These are phyloP conservation scores for Tetramorium simillimum DNA, from an alignment of 1,140 invertebrate genomes.

Conservation along the genomic window DNA sequence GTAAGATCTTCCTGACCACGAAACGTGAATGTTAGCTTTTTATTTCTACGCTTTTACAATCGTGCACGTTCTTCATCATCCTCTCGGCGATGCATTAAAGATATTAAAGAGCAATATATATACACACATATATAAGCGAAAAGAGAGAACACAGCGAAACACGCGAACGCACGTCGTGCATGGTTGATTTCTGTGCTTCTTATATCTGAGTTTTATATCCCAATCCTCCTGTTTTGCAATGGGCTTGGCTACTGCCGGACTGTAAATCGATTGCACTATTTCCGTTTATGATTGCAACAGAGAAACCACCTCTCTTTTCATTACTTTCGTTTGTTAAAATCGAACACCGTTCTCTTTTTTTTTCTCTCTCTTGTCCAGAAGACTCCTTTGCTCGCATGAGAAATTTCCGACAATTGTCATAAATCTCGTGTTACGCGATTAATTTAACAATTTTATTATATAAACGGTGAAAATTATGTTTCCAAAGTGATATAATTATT, in stretches of 20 bases:
- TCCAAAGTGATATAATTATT: neutral
- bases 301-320: neutral
- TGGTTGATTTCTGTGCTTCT: neutral
- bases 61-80: too few relatives aligned
- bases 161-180: neutral
- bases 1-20: neutral
- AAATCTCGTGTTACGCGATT: neutral
- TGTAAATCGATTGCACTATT: constrained; percentile 28
- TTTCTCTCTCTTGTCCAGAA: neutral
- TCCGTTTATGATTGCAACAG: constrained; percentile 1
- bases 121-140: neutral
- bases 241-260: neutral
- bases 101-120: neutral
- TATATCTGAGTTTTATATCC: constrained; percentile 6
- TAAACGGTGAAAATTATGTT: neutral
- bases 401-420: neutral
- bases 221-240: constrained; percentile 26
- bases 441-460: neutral
- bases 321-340: constrained; percentile 7
- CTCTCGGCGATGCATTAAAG: neutral
- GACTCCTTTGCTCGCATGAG: neutral
- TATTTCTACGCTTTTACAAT: neutral
- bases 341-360: neutral
- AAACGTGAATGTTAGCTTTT: neutral
- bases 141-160: neutral